phyloP scores from a whole-genome alignment of 1,140 invertebrate genomes.

The Trachymyrmex cornetzi region DNA sequence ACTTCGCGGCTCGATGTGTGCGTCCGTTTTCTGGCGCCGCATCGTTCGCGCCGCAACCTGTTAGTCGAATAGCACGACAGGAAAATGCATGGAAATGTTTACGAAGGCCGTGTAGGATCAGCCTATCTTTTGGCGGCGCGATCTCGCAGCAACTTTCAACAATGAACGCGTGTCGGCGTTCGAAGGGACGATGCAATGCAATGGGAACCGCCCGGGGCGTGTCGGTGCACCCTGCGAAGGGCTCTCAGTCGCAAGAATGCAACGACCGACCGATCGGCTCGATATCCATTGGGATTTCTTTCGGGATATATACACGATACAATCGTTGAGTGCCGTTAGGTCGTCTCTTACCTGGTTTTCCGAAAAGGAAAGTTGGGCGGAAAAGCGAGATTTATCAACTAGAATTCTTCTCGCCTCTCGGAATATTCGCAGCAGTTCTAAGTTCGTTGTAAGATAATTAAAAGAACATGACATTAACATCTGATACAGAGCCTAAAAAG shows the following conservation, averaged over 20 bases:
- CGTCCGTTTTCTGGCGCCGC: constrained; percentile 15
- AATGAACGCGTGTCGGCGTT: constrained; percentile 71
- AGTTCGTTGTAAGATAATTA: background rate
- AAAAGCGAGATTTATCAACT: background rate
- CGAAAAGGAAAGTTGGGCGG: background rate
- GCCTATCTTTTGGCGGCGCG: constrained; percentile 60
- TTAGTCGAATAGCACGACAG: background rate
- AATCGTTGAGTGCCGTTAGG: constrained; percentile 24
- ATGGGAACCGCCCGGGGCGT: constrained; percentile 81
- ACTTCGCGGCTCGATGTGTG: background rate
- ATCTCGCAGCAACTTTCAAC: constrained; percentile 59
- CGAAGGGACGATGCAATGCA: constrained; percentile 70
- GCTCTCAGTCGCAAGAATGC: constrained; percentile 77
- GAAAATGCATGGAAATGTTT: constrained; percentile 57
- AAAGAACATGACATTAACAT: background rate
- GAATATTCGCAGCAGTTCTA: background rate
- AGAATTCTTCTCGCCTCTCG: background rate
- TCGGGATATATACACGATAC: constrained; percentile 43
- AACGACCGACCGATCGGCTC: constrained; percentile 61
- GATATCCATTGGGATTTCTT: constrained; percentile 70
- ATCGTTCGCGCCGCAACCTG: constrained; percentile 11
- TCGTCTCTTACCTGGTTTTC: background rate
- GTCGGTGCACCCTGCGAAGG: constrained; percentile 77
- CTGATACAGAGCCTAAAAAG: background rate
- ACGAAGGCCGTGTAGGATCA: constrained; percentile 37